These are phyloP conservation scores for Calonectris borealis DNA, from an alignment of 2,113 vertebrate genomes.

Conservation along the genomic window DNA sequence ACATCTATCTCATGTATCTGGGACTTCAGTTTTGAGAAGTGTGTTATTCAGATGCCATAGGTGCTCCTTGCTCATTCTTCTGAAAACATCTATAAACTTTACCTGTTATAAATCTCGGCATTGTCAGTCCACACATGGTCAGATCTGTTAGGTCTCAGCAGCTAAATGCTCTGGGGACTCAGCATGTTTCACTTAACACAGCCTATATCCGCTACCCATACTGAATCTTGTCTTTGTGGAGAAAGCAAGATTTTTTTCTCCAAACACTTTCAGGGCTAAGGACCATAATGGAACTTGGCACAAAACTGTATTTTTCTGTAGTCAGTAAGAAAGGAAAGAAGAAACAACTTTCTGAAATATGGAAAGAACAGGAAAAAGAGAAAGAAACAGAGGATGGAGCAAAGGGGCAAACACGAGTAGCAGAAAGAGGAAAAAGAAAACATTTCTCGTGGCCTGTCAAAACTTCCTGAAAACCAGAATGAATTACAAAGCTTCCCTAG, in stretches of 20 bases:
- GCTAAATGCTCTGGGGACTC: background rate
- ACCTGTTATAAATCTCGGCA: background rate
- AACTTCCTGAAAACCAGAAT: background rate
- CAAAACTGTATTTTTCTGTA: background rate
- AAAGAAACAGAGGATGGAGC: background rate
- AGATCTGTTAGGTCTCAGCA: background rate
- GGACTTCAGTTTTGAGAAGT: background rate
- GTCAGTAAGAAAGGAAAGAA: background rate
- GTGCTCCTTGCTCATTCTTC: background rate
- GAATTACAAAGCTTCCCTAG: background rate
- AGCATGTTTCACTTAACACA: background rate
- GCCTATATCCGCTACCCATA: background rate
- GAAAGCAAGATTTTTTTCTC: background rate
- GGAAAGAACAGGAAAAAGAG: background rate
- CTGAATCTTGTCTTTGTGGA: background rate
- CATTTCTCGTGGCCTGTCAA: background rate
- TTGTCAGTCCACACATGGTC: background rate
- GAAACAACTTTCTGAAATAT: background rate
- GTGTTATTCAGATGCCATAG: background rate
- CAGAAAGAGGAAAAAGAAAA: background rate
- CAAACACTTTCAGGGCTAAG: background rate
- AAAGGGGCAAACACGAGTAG: background rate
- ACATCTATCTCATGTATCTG: background rate
- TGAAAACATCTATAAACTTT: background rate
- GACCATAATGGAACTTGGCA: background rate